Percentiles rank a stretch among this genome's conserved stretches.
Evolutionary conservation across 2,797 vertebrate species (phyloP).

Genomic region (Premnoplex brunnescens): DNA sequence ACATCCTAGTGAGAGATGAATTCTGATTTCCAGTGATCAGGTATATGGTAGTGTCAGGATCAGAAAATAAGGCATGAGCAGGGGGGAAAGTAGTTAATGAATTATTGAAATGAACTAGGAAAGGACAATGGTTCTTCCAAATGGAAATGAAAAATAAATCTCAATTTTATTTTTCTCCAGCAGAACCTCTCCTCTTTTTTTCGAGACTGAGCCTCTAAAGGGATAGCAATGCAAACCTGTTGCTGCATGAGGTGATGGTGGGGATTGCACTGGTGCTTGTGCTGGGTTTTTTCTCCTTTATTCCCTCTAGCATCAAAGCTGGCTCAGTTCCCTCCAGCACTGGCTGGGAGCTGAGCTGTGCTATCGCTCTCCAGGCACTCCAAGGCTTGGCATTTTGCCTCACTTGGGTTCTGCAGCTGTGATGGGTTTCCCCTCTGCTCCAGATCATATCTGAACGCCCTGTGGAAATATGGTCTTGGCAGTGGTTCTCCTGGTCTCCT

Average conservation of each 20-base stretch:
- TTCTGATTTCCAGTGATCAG: background rate
- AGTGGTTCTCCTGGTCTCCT: background rate
- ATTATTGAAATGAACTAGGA: background rate
- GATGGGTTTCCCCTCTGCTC: fast-evolving
- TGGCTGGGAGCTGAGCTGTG: fast-evolving
- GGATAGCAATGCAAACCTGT: background rate
- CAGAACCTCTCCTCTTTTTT: background rate
- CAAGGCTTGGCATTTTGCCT: fast-evolving
- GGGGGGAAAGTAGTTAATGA: fast-evolving
- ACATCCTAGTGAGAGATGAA: background rate
- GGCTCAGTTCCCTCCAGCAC: background rate
- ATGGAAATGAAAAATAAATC: background rate
- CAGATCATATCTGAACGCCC: fast-evolving
- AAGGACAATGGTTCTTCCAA: background rate
- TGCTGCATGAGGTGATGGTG: background rate
- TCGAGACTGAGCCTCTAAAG: background rate
- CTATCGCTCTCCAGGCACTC: background rate
- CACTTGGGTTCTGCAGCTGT: fast-evolving
- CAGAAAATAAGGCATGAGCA: fast-evolving
- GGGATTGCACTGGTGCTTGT: fast-evolving
- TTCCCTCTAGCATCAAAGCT: background rate
- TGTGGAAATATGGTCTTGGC: fast-evolving
- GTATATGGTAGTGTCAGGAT: background rate
- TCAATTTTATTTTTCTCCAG: background rate
- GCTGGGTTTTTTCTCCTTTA: background rate